Evolutionary conservation across 2,888 invertebrate species (phyloP), one percentile per base, ranked within the genome.

Genomic region (Xestobium rufovillosum): DNA sequence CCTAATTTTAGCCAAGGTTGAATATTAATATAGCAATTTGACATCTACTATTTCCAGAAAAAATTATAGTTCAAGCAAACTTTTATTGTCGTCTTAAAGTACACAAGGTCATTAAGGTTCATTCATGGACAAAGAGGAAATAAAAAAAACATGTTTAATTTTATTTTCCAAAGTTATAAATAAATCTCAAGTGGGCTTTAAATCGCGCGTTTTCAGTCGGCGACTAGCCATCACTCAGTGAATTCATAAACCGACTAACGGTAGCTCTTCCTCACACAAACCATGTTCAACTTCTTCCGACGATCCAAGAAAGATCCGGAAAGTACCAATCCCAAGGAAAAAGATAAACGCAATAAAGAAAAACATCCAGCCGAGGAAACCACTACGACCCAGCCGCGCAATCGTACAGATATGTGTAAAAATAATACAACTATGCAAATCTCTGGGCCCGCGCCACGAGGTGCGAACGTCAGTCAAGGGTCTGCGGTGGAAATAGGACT

Each of bases 251-350:
- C 10, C 14, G 8, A 34, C 9, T 9, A 8, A 14, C 13, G 9
- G 23, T 19, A 8, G 6, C 23, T 19, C n/a, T 19, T 28, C 10
- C 10, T 8, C 6, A 28, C 6, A 6, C 28, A 10, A 23, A 42
- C 36, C 38, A 60, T 62, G 62, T 62, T 62, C 44, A 59, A 48
- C 44, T 62, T 62, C 45, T 62, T 62, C 47, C 52, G 50, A 41
- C 52, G 53, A 40, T 55, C 60, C 9, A 60, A 56, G 45, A 62
- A 60, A 40, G 61, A 60, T 14, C 14, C 16, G 13, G 38, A 38
- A 12, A 39, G 10, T 19, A 17, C n/a, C 38, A 35, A 32, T 37
- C 46, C 3, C 33, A 41, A 19, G 39, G 38, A 16, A 40, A 36
- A 25, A 8, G 35, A 30, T 31, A 52, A 40, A 33, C 41, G 42